Evolutionary conservation across 2,113 vertebrate species (phyloP).

Genomic region (Chroicocephalus ridibundus): DNA sequence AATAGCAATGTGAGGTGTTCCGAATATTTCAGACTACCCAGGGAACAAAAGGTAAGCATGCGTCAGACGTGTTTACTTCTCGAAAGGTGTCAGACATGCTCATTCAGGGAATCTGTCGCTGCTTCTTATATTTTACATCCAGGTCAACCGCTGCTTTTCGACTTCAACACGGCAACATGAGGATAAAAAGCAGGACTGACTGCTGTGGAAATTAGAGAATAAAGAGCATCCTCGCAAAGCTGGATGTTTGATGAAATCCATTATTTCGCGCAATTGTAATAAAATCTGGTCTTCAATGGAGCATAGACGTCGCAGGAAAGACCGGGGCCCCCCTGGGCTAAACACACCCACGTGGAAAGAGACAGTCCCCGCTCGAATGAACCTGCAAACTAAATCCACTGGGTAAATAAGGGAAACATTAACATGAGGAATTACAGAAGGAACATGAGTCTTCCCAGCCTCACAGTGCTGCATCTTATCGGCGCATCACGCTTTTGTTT

Average conservation of each 20-base stretch:
- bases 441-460: not conserved
- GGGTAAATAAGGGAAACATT: not conserved
- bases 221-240: not conserved
- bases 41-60: not conserved
- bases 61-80: not conserved
- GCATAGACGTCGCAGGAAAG: not conserved
- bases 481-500: not conserved
- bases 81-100: not conserved
- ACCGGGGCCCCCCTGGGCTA: accelerated
- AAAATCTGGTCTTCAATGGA: not conserved
- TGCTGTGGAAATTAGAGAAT: not conserved
- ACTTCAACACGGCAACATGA: not conserved
- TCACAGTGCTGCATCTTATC: not conserved
- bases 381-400: not conserved
- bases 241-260: not conserved
- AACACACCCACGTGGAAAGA: not conserved
- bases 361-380: not conserved
- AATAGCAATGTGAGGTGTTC: not conserved
- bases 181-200: not conserved
- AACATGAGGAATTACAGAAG: not conserved
- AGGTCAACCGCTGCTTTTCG: not conserved
- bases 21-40: not conserved
- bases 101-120: not conserved
- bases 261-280: not conserved
- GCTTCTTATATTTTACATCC: not conserved